Percentiles rank a stretch among this genome's conserved stretches.
Evolutionary conservation across 2,113 vertebrate genomes (phyloP).

Genomic region (Colistium nudipinnis): DNA sequence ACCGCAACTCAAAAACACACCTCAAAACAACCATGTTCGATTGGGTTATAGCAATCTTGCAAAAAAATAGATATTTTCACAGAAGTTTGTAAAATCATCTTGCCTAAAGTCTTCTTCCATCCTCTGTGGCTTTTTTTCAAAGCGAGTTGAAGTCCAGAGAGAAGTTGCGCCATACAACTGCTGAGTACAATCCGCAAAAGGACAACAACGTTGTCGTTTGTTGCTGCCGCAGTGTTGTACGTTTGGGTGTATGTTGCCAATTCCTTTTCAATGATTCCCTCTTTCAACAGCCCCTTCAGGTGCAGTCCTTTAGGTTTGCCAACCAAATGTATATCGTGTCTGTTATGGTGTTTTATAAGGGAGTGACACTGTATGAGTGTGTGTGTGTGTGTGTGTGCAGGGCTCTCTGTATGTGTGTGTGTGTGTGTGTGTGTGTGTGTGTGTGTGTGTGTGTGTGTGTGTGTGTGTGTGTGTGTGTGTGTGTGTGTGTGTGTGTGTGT

Average conservation of each 20-base stretch:
- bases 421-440: slow-evolving; percentile 15
- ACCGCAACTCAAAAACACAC: slow-evolving; percentile 85
- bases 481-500: slow-evolving; percentile 19
- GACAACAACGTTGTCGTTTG: slow-evolving; percentile 64
- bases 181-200: slow-evolving; percentile 79
- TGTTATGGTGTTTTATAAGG: slow-evolving; percentile 39
- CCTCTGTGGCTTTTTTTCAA: slow-evolving; percentile 74
- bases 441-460: slow-evolving; percentile 8
- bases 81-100: slow-evolving; percentile 78
- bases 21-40: slow-evolving; percentile 56
- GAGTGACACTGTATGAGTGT: slow-evolving; percentile 41
- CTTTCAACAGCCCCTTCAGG: slow-evolving; percentile 71
- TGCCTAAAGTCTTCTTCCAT: slow-evolving; percentile 66
- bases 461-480: slow-evolving; percentile 30
- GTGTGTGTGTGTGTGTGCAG: slow-evolving; percentile 22
- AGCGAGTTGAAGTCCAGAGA: slow-evolving; percentile 77
- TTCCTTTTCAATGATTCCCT: slow-evolving; percentile 70
- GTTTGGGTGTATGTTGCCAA: slow-evolving; percentile 65
- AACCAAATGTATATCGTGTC: slow-evolving; percentile 56
- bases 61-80: slow-evolving; percentile 77
- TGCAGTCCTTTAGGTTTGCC: slow-evolving; percentile 80
- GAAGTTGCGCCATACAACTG: slow-evolving; percentile 63
- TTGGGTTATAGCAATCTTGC: slow-evolving; percentile 66
- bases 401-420: slow-evolving; percentile 15
- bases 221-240: slow-evolving; percentile 79